A percentile compares a stretch with the other conserved stretches of the same genome.
phyloP scores from a whole-genome alignment of 1,140 invertebrate species.

The Drosophila setifemur region DNA sequence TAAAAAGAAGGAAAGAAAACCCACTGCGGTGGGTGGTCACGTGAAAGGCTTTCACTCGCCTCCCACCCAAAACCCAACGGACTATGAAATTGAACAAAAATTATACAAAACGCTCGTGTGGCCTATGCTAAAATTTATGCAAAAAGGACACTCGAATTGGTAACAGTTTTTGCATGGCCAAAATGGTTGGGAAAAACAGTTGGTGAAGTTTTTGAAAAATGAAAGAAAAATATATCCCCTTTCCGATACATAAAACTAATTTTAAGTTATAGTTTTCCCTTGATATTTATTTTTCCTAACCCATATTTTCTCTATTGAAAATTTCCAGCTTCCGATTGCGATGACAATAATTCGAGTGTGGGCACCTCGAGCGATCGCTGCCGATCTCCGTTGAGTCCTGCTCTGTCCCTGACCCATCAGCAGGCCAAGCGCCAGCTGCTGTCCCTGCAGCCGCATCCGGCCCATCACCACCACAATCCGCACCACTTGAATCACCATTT shows the following conservation, averaged over 20 bases:
- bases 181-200: not conserved
- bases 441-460: constrained; percentile 57
- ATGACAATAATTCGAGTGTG: constrained; percentile 77
- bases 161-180: constrained; percentile 35
- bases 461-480: constrained; percentile 42
- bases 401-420: constrained; percentile 55
- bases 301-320: not conserved
- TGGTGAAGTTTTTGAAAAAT: no score
- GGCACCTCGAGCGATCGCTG: constrained; percentile 79
- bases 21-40: constrained; percentile 46
- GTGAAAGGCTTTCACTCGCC: constrained; percentile 66
- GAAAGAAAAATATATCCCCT: no score
- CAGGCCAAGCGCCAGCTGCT: constrained; percentile 67
- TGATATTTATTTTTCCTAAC: not conserved
- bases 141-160: constrained; percentile 51
- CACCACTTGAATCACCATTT: constrained; percentile 31
- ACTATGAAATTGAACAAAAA: constrained; percentile 82
- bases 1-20: no score
- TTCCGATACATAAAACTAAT: no score
- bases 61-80: constrained; percentile 54
- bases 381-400: constrained; percentile 66
- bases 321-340: constrained; percentile 72
- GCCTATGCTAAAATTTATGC: constrained; percentile 68
- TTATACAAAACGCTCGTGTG: constrained; percentile 66
- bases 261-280: not conserved